phyloP scores from a whole-genome alignment of 2,888 invertebrate species.

The Ditula angustiorana region DNA sequence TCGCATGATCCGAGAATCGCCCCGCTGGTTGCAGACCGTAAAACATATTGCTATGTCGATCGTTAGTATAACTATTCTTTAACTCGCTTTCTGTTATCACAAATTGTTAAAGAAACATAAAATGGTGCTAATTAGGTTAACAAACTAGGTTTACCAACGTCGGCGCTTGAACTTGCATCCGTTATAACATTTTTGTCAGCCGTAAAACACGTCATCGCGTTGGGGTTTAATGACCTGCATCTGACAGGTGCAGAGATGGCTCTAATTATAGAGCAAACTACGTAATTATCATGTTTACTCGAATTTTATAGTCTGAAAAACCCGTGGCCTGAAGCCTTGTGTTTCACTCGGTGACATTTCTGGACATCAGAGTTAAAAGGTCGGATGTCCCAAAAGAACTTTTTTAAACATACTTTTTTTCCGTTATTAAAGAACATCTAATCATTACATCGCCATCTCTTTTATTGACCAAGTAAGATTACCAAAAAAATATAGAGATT shows the following conservation, averaged over 20 bases:
- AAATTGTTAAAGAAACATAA: background rate
- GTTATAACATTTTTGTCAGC: background rate
- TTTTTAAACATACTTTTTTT: too few species aligned
- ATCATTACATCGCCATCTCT: too few species aligned
- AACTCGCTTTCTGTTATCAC: background rate
- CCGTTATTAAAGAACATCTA: too few species aligned
- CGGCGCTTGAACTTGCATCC: background rate
- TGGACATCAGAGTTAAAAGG: too few species aligned
- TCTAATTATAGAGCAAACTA: slow-evolving; percentile 8
- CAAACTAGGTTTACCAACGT: background rate
- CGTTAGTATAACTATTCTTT: background rate
- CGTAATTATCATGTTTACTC: background rate
- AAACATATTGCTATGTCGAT: background rate
- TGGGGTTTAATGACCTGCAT: background rate
- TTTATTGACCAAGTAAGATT: too few species aligned
- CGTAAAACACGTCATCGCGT: background rate
- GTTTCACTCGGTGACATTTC: too few species aligned
- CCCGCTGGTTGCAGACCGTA: background rate
- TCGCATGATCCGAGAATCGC: too few species aligned
- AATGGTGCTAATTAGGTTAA: background rate
- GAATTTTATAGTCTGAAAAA: too few species aligned
- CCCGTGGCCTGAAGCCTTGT: too few species aligned
- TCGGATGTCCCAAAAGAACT: too few species aligned
- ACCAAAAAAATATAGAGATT: too few species aligned
- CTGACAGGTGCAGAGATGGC: background rate